These are phyloP conservation scores for Nerophis lumbriciformis DNA, from an alignment of 2,113 vertebrate genomes.

Conservation along the genomic window DNA sequence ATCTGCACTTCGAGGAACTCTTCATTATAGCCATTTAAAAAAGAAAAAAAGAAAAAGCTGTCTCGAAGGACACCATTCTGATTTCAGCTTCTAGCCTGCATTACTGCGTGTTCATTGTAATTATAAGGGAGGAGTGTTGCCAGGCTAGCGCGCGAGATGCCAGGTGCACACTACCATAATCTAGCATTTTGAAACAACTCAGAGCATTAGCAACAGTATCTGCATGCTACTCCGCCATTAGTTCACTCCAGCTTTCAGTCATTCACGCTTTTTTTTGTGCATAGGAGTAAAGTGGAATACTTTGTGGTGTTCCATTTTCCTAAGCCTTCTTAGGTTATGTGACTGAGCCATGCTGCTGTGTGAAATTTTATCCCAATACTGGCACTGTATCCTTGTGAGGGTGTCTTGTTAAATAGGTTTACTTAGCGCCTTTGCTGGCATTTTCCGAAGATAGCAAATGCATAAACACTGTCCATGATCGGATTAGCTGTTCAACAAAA, in stretches of 20 bases:
- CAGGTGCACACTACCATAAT: constrained; percentile 70
- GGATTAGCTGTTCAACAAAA: constrained; percentile 76
- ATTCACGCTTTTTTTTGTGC: constrained; percentile 38
- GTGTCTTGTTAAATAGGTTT: constrained; percentile 80
- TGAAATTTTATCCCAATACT: constrained; percentile 76
- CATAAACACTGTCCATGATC: constrained; percentile 75
- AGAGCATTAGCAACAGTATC: constrained; percentile 59
- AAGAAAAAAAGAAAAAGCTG: constrained; percentile 38
- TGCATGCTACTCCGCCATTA: constrained; percentile 60
- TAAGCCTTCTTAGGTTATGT: constrained; percentile 72
- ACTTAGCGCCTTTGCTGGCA: constrained; percentile 73
- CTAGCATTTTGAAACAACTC: constrained; percentile 65
- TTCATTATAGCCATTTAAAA: constrained; percentile 74
- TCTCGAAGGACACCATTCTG: constrained; percentile 73
- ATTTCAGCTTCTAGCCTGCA: constrained; percentile 73
- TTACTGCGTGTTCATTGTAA: constrained; percentile 72
- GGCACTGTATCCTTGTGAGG: constrained; percentile 73
- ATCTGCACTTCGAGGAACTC: constrained; percentile 74
- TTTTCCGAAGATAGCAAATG: constrained; percentile 77
- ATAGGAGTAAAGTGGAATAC: constrained; percentile 63
- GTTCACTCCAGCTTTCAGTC: constrained; percentile 56
- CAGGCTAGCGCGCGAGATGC: constrained; percentile 69
- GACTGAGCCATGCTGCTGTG: constrained; percentile 72
- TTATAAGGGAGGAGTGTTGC: constrained; percentile 73
- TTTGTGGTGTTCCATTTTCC: constrained; percentile 67